Evolutionary conservation across 2,888 invertebrate genomes (phyloP).

Genomic region (Acleris sparsana): DNA sequence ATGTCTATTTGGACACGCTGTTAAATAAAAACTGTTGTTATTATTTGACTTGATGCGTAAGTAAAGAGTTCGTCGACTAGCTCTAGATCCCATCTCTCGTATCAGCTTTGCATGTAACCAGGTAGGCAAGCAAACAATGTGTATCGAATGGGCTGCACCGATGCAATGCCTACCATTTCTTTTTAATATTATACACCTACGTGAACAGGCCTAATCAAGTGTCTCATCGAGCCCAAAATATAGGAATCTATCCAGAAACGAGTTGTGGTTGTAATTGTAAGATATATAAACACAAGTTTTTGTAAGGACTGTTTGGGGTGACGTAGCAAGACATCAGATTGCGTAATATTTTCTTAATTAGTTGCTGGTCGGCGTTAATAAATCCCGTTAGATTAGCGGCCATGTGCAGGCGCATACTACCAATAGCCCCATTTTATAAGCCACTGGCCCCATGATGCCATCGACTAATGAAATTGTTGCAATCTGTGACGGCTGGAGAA

Average conservation of each 20-base stretch:
- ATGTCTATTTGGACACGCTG: too few species aligned
- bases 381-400: constrained; percentile 52
- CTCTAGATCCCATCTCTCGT: too few species aligned
- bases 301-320: constrained; percentile 5
- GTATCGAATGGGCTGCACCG: too few species aligned
- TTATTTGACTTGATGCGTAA: too few species aligned
- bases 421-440: constrained; percentile 49
- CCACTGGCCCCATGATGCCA: constrained; percentile 65
- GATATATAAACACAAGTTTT: not conserved
- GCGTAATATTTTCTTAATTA: constrained; percentile 53
- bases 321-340: constrained; percentile 20
- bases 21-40: too few species aligned
- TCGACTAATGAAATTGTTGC: constrained; percentile 43
- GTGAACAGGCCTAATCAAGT: too few species aligned
- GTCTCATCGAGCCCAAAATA: too few species aligned
- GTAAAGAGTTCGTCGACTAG: too few species aligned
- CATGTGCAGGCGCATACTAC: constrained; percentile 57
- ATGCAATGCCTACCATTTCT: too few species aligned
- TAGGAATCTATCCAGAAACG: not conserved
- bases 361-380: constrained; percentile 38
- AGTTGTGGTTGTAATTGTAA: not conserved
- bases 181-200: too few species aligned
- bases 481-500: constrained; percentile 40
- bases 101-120: too few species aligned
- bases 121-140: too few species aligned